These are phyloP conservation scores for Eulemur mongoz DNA, from an alignment of 2,797 vertebrate species.

Conservation along the genomic window DNA sequence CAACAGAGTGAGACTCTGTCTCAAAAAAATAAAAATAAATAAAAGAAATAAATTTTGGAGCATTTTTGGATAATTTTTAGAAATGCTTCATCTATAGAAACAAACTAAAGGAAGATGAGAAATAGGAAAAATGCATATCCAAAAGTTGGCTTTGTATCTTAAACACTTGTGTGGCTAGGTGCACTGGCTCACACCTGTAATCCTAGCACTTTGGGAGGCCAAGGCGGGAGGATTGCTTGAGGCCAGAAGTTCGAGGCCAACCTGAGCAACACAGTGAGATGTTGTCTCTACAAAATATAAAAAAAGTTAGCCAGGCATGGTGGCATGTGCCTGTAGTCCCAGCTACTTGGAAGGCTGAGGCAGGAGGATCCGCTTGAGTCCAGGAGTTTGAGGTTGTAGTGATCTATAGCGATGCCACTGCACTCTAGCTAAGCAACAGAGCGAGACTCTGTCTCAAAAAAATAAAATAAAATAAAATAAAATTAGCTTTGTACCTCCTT, in stretches of 20 bases:
- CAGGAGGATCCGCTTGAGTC: not conserved
- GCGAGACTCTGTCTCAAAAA: not conserved
- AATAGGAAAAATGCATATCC: not conserved
- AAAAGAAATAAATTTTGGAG: not conserved
- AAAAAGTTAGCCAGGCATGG: not conserved
- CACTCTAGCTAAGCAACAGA: not conserved
- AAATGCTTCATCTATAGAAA: not conserved
- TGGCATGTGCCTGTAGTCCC: not conserved
- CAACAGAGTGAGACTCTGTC: no score
- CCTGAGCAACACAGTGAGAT: not conserved
- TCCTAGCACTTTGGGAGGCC: not conserved
- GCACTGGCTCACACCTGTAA: no score
- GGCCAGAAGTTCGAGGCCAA: not conserved
- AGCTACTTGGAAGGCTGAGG: not conserved
- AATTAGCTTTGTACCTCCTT: not conserved
- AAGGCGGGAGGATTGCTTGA: not conserved
- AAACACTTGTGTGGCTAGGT: not conserved
- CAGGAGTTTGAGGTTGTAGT: not conserved
- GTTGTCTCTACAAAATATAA: not conserved
- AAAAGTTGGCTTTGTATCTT: conserved; percentile 17
- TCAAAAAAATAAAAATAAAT: not conserved
- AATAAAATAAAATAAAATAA: not conserved
- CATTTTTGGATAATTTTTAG: conserved; percentile 7
- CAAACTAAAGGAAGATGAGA: not conserved
- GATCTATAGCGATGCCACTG: not conserved